These are phyloP conservation scores for Neosilurus hyrtlii DNA, from an alignment of 2,797 vertebrate species.

Conservation along the genomic window DNA sequence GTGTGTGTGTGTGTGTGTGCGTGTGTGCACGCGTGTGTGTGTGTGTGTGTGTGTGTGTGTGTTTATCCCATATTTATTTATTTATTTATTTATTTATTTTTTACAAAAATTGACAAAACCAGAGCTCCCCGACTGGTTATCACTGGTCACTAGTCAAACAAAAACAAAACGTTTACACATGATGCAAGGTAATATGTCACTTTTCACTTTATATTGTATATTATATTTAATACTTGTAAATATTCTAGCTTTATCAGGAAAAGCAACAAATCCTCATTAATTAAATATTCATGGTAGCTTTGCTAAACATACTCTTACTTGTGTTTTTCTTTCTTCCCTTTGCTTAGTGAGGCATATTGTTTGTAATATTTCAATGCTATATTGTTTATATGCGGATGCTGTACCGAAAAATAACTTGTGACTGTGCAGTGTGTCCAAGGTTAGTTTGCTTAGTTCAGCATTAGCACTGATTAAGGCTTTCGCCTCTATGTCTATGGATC, in stretches of 20 bases:
- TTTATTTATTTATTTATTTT: too few species aligned
- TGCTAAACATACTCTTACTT: neutral
- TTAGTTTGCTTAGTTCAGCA: conserved; percentile 34
- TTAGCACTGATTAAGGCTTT: conserved; percentile 22
- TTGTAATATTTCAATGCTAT: neutral
- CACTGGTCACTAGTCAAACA: conserved; percentile 23
- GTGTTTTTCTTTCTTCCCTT: neutral
- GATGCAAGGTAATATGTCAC: conserved; percentile 6
- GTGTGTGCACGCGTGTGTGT: too few species aligned
- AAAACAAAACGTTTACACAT: conserved; percentile 31
- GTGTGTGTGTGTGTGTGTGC: too few species aligned
- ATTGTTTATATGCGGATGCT: neutral
- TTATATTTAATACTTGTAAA: neutral
- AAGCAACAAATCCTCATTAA: neutral
- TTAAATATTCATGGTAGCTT: conserved; percentile 2
- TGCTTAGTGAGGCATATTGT: neutral
- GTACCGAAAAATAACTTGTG: neutral
- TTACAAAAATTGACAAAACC: too few species aligned
- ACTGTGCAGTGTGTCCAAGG: conserved; percentile 8
- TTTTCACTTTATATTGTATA: conserved; percentile 20
- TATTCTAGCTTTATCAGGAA: neutral
- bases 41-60: too few species aligned
- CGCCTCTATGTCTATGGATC: conserved; percentile 17
- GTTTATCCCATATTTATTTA: too few species aligned
- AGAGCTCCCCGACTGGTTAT: neutral